Conservation (phyloP, 53 echinoderm and acorn worm species). For the Paracentrotus lividus region DNA sequence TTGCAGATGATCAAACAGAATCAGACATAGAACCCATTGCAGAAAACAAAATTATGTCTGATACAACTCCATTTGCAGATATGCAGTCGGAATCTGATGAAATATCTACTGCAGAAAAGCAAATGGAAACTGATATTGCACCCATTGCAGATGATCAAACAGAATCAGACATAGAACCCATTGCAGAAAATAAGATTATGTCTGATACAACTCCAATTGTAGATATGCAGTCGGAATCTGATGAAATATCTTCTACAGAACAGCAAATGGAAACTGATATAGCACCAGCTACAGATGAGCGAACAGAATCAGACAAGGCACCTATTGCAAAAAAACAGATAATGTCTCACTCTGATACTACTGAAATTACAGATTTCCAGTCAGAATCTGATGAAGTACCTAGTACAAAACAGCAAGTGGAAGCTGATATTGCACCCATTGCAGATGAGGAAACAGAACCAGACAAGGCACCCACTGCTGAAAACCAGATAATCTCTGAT, state of each 20-base stretch:
- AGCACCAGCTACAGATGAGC: background rate
- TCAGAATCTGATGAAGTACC: background rate
- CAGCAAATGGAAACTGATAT: background rate
- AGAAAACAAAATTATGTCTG: background rate
- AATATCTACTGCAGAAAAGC: background rate
- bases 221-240: background rate
- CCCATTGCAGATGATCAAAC: background rate
- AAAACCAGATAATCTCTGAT: background rate
- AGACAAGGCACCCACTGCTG: background rate
- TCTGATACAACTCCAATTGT: background rate
- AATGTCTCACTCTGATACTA: background rate
- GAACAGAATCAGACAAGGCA: background rate
- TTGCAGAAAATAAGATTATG: background rate
- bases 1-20: background rate
- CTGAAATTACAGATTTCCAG: background rate
- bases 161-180: background rate
- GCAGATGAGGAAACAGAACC: background rate
- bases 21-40: background rate
- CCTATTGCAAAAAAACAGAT: background rate
- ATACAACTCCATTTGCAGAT: background rate
- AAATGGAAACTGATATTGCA: background rate
- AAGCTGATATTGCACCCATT: background rate
- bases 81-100: background rate
- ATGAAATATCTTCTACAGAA: background rate
- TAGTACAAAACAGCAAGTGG: background rate